Conservation (phyloP, 2,113 vertebrate genomes). For the Nibea coibor region DNA sequence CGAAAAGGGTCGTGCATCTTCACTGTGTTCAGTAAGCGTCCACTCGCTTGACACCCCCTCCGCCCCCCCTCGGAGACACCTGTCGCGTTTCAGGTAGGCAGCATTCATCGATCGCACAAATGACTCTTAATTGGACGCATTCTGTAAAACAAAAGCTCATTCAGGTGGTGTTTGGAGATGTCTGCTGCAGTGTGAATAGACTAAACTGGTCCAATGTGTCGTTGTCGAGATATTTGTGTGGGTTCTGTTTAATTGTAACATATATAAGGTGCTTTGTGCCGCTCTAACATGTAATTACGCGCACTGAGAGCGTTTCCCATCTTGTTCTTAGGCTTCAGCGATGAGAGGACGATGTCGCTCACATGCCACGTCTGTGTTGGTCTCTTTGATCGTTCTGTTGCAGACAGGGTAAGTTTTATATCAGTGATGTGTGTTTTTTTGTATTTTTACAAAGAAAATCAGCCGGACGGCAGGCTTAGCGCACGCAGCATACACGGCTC, state of each 20-base stretch:
- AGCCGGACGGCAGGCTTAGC: not conserved
- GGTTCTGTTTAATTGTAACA: not conserved
- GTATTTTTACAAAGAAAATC: not conserved
- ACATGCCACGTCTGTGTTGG: conserved; percentile 26
- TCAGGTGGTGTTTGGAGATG: not conserved
- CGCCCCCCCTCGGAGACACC: conserved; percentile 23
- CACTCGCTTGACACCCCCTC: conserved; percentile 4
- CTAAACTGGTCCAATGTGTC: not conserved
- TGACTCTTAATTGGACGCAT: conserved; percentile 6
- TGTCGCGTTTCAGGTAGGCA: conserved; percentile 41
- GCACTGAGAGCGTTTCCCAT: conserved; percentile 19
- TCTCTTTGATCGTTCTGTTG: conserved; percentile 59
- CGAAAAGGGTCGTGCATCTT: not conserved
- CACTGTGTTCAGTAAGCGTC: not conserved
- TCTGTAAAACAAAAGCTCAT: not conserved
- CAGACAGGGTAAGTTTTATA: conserved; percentile 64
- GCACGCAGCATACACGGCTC: not conserved
- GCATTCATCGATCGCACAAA: not conserved
- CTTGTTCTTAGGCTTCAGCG: conserved; percentile 32
- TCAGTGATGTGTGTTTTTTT: not conserved
- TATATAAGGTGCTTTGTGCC: conserved; percentile 13
- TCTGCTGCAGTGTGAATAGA: not conserved
- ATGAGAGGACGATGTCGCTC: conserved; percentile 64
- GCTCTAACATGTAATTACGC: not conserved
- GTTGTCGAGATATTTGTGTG: not conserved